Percentiles rank a stretch among this genome's conserved stretches.
Conservation (phyloP, 2,888 invertebrate species). For the Clostera curtula region DNA sequence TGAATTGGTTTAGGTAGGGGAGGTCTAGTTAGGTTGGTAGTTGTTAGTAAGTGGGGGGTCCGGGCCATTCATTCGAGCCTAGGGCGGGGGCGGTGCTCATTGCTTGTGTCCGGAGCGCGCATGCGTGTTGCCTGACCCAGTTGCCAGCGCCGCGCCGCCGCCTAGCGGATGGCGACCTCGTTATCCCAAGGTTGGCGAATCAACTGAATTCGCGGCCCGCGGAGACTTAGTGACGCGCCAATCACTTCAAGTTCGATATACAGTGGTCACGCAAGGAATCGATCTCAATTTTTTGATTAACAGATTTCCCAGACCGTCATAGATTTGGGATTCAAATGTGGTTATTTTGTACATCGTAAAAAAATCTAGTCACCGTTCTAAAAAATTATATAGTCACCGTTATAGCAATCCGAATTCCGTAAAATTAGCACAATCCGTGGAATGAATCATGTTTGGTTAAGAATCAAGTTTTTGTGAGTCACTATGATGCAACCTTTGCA, state of each 20-base stretch:
- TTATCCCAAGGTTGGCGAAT: conserved; percentile 66
- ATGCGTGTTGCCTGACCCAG: conserved; percentile 69
- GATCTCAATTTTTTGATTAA: conserved; percentile 18
- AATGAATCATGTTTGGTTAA: conserved; percentile 12
- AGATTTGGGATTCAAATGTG: too few relatives aligned
- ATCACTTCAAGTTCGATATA: conserved; percentile 30
- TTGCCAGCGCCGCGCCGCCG: conserved; percentile 41
- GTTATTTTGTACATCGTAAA: too few relatives aligned
- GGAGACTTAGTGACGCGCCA: conserved; percentile 62
- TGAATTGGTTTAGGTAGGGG: conserved; percentile 42
- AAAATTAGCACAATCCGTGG: conserved; percentile 10
- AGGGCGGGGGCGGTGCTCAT: conserved; percentile 67
- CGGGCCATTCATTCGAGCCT: conserved; percentile 56
- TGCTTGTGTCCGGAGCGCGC: conserved; percentile 64
- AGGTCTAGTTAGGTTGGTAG: conserved; percentile 42
- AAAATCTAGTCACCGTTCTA: conserved; percentile 9
- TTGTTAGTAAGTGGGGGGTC: conserved; percentile 41
- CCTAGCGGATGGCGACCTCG: conserved; percentile 54
- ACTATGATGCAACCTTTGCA: conserved; percentile 42
- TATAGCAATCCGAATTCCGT: conserved; percentile 5
- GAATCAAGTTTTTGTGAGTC: conserved; percentile 25
- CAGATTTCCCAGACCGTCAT: conserved; percentile 11
- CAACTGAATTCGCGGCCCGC: conserved; percentile 50
- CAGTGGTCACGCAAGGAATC: conserved; percentile 35
- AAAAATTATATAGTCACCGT: conserved; percentile 7